Base-by-base conservation (phyloP, 2,888 invertebrate genomes). In the Prenolepis imparis region DNA sequence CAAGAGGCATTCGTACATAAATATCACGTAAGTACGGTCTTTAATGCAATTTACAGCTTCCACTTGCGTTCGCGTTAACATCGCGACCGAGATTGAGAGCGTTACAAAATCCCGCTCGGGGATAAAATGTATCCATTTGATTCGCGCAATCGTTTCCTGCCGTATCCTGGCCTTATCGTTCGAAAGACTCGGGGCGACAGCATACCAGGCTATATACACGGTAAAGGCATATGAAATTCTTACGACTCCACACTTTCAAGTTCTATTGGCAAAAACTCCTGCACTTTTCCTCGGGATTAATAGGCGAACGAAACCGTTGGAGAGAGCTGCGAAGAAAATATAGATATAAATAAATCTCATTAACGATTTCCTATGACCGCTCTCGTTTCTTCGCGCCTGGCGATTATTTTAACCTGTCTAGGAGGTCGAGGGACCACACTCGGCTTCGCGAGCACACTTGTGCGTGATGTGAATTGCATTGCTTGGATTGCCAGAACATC, bases 391-490 rank as follows among this genome's bases (percentile, higher is more conserved):
- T 36, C 15, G 52, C 52, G n/a, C 18, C n/a, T 73, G n/a, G 5
- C 32, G n/a, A 12, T 55, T 28, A 11, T 41, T 67, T 57, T 8
- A 39, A 15, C 4, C 15, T 55, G 15, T 24, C 63, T 15, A 48
- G 39, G n/a, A 9, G n/a, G 11, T 55, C 44, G 28, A 52, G 52
- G 6, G n/a, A 67, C 15, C 57, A 15, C 64, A 52, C 28, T 66
- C n/a, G n/a, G 12, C 36, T 28, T 57, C n/a, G 55, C 41, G 72
- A 57, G 24, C 77, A 68, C 32, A 48, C 67, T 41, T 55, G 66
- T 64, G 63, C 83, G 87, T 84, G 82, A 86, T 78, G 41, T 18
- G 74, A 72, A 85, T 85, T 63, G 32, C 28, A 52, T 52, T 48
- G 48, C 1, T 48, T n/a, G 64, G 61, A 63, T 48, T 83, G 52